phyloP scores from a whole-genome alignment of 2,888 invertebrate species.

The Lycophotia porphyrea region DNA sequence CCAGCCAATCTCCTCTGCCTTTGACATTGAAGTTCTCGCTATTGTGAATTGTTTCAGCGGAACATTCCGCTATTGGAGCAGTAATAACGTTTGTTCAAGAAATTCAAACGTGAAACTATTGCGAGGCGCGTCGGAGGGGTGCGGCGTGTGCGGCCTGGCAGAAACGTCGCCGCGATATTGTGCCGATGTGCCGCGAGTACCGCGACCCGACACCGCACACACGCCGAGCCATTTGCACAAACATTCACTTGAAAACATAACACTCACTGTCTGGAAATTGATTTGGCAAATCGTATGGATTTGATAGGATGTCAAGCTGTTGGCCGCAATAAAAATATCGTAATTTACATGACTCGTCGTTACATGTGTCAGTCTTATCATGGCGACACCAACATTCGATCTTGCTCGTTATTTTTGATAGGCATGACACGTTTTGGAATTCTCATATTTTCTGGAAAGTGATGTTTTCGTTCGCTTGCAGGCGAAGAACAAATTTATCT shows the following conservation, averaged over 20 bases:
- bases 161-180: conserved; percentile 66
- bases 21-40: conserved; percentile 85
- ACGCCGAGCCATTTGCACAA: conserved; percentile 67
- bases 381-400: conserved; percentile 43
- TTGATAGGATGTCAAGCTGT: conserved; percentile 61
- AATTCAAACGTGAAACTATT: conserved; percentile 88
- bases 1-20: conserved; percentile 82
- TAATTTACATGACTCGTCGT: conserved; percentile 57
- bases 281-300: conserved; percentile 62
- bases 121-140: conserved; percentile 73
- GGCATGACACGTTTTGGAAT: conserved; percentile 47
- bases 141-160: conserved; percentile 71
- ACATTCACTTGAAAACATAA: conserved; percentile 72
- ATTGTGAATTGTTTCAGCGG: conserved; percentile 87
- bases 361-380: conserved; percentile 59
- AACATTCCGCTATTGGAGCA: conserved; percentile 84
- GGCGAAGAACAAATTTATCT: neutral
- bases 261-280: conserved; percentile 62
- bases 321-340: conserved; percentile 61
- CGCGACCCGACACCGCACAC: conserved; percentile 25
- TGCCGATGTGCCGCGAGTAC: conserved; percentile 35
- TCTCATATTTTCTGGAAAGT: conserved; percentile 23
- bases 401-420: conserved; percentile 69
- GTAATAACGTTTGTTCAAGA: conserved; percentile 88
- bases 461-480: conserved; percentile 2